Base-by-base conservation (phyloP, 1,140 invertebrate species). In the Penaeus vannamei region DNA sequence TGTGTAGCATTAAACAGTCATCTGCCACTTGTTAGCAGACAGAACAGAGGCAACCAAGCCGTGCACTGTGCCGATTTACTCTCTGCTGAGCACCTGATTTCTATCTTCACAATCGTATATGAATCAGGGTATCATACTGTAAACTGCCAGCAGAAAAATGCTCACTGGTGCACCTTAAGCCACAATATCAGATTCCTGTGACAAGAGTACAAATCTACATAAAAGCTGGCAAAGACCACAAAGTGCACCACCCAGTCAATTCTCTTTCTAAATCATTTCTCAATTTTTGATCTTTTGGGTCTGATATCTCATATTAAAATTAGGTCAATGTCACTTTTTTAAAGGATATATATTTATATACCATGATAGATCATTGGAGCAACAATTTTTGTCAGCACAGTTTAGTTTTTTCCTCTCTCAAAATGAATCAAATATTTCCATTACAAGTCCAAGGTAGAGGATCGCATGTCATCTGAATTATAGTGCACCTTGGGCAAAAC, bases 401-500 rank as follows among this genome's bases (percentile, higher is more conserved):
- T 62, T 79, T 80, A 42, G 32, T 72, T 77, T 53, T 77, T 76
- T 62, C 61, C 62, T 77, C 81, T 84, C 83, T 42, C 87, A 69
- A 88, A 72, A 32, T 62, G 72, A 77, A 59, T 84, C 60, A 66
- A 46, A 84, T 84, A 36, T 60, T 22, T 83, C 22, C 69, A 76
- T 26, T 59, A 77, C 61, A 60, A 59, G 46, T 84, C 32, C 66
- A 72, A 84, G 86, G 87, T 84, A 69, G 85, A 82, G 77, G 81
- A 84, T 80, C 79, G 80, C 87, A 84, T 77, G 81, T 77, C 87
- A 83, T 66, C 66, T 84, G 81, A 88, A 84, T 83, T 32, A 36
- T 32, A 84, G 87, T 88, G 87, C 87, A 88, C 87, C 82, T 84
- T 88, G 80, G 87, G 87, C 81, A 88, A 88, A 83, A 88, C 81